A percentile compares a stretch with the other conserved stretches of the same genome.
Conservation (phyloP, 2,113 vertebrate genomes). For the Oncorhynchus clarkii region DNA sequence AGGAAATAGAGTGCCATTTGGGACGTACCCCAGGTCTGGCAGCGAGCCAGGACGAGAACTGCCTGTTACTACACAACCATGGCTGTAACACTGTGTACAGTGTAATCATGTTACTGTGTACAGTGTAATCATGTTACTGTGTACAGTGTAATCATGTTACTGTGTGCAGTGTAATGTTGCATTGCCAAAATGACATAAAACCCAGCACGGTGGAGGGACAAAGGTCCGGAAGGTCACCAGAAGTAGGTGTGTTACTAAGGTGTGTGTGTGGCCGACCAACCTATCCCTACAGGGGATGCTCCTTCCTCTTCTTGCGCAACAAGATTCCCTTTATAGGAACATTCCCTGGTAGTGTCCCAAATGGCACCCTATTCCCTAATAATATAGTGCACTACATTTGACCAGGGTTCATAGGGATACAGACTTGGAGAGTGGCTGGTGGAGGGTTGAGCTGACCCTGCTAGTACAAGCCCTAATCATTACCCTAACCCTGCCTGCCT, state of each 20-base stretch:
- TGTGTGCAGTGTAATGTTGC: constrained; percentile 32
- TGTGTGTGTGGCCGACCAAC: constrained; percentile 10
- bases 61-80: constrained; percentile 50
- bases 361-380: no score
- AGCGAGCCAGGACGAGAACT: constrained; percentile 57
- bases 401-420: neutral
- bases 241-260: constrained; percentile 28
- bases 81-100: constrained; percentile 52
- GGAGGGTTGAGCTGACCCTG: no score
- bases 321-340: constrained; percentile 11
- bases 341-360: neutral
- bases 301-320: constrained; percentile 31
- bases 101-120: constrained; percentile 36
- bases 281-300: neutral
- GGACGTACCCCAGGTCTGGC: constrained; percentile 27
- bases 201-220: neutral
- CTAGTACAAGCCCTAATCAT: no score
- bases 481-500: no score
- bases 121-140: constrained; percentile 35
- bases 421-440: constrained; percentile 19
- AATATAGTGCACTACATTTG: no score
- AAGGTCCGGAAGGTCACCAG: constrained; percentile 27
- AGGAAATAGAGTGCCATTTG: neutral
- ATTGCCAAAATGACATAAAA: neutral
- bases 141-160: constrained; percentile 29